These are phyloP conservation scores for Aphis craccivora DNA, from an alignment of 1,140 invertebrate species.

Conservation along the genomic window DNA sequence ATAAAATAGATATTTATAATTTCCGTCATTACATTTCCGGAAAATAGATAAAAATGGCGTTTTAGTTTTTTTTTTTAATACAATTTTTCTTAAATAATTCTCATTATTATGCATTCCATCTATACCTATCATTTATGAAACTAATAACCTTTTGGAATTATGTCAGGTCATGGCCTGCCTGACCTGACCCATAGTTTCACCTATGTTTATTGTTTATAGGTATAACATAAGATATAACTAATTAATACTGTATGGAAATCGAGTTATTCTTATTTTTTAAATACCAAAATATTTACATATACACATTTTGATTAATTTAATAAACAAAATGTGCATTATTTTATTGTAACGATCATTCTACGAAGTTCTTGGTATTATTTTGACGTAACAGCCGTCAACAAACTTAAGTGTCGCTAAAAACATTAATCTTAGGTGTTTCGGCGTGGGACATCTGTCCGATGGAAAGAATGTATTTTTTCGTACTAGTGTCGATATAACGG, in stretches of 20 bases:
- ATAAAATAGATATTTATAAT: too few relatives aligned
- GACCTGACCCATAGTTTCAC: too few relatives aligned
- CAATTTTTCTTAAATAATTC: too few relatives aligned
- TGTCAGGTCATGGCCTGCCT: too few relatives aligned
- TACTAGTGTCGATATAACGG: constrained; percentile 65
- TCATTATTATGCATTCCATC: too few relatives aligned
- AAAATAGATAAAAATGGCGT: too few relatives aligned
- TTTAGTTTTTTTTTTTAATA: too few relatives aligned
- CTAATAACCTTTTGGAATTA: too few relatives aligned
- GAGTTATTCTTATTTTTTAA: not conserved
- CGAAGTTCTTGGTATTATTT: constrained; percentile 31
- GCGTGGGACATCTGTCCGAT: constrained; percentile 37
- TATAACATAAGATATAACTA: not conserved
- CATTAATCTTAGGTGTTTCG: not conserved
- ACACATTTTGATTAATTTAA: not conserved
- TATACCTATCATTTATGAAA: too few relatives aligned
- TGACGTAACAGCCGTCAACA: constrained; percentile 34
- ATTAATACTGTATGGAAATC: not conserved
- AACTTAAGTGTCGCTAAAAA: constrained; percentile 34
- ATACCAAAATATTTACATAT: not conserved
- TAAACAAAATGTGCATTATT: not conserved
- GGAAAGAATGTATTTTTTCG: constrained; percentile 60
- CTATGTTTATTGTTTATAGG: too few relatives aligned
- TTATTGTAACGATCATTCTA: not conserved
- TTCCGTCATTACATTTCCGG: too few relatives aligned